Conservation (phyloP, 1,140 invertebrate species). For the Coptotermes formosanus region DNA sequence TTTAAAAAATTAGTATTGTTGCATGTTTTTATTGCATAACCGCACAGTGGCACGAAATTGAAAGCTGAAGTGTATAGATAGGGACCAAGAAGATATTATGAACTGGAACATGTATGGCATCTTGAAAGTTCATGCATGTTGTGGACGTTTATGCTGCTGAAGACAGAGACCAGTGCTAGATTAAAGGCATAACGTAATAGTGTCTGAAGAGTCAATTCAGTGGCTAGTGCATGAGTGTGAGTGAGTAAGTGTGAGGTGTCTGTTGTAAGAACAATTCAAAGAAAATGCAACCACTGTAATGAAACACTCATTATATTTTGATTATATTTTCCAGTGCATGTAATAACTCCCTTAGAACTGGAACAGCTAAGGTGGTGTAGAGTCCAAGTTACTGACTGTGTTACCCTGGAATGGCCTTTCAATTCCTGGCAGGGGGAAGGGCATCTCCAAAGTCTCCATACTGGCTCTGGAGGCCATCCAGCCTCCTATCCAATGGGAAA, state of each 20-base stretch:
- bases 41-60: neutral
- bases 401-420: too few species aligned
- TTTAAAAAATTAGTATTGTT: neutral
- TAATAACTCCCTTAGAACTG: too few species aligned
- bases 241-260: neutral
- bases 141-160: conserved; percentile 15
- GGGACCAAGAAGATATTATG: neutral
- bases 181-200: neutral
- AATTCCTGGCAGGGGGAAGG: too few species aligned
- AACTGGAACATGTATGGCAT: neutral
- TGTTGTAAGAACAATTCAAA: neutral
- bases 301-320: neutral
- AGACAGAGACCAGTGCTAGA: neutral
- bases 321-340: too few species aligned
- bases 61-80: neutral
- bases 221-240: neutral
- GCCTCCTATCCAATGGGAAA: too few species aligned
- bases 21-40: conserved; percentile 1
- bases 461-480: too few species aligned
- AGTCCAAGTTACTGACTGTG: too few species aligned
- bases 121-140: neutral
- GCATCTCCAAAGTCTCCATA: too few species aligned
- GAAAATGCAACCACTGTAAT: neutral
- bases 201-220: neutral
- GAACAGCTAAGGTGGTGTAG: too few species aligned